Evolutionary conservation across 2,797 vertebrate genomes (phyloP), one percentile per base, ranked within the genome.

Genomic region (Yasuhikotakia modesta): DNA sequence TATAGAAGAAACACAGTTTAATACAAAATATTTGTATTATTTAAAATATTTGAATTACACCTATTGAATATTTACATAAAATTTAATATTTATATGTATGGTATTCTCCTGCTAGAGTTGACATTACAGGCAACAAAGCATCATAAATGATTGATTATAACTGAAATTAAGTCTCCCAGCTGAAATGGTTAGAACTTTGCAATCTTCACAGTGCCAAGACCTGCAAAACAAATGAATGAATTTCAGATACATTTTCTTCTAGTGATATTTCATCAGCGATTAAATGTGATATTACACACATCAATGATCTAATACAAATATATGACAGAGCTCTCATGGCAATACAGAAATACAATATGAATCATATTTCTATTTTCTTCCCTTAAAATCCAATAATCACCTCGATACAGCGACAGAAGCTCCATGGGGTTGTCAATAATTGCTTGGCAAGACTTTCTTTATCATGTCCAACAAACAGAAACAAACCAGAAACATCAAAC

Each of bases 361-460:
- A 58, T n/a, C 67, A 21, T 19, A 52, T 52, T 63, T 70, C 7
- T n/a, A 30, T 58, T 60, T 57, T 19, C 30, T 60, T 64, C 14
- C 32, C 39, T 71, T 71, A 17, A 39, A 67, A 66, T 53, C 65
- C 45, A 63, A 30, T 81, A 68, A 63, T 58, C 53, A 60, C 64
- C 12, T 71, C 19, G 22, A 63, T 58, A 22, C 32, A 22, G 73
- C 0, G 13, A 52, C 24, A 21, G 48, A 12, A 80, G 43, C 72
- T 65, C 58, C 57, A 69, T 43, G 24, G 60, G 63, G 24, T 21
- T 32, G 35, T 61, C 45, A n/a, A 79, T 76, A 63, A 79, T 58
- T 50, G 45, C 63, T 72, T 50, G 57, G 81, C 52, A 61, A 76
- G 68, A 70, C 11, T 17, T 75, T 69, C 27, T 65, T 65, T 73